These are phyloP conservation scores for Procavia capensis DNA, from an alignment of 2,113 vertebrate species.

Conservation along the genomic window DNA sequence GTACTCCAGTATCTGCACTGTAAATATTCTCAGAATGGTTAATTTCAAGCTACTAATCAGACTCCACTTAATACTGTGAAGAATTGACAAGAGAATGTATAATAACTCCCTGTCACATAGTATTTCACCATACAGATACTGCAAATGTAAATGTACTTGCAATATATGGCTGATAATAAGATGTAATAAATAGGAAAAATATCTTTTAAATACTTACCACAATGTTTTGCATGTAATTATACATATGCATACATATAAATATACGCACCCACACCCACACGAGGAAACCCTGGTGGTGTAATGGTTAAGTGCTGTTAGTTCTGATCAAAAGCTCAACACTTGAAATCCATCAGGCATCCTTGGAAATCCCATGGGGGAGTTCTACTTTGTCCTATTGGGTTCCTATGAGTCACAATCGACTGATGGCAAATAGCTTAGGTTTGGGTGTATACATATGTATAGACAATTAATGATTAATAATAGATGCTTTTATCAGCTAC, in stretches of 20 bases:
- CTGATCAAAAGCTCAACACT: too few species aligned
- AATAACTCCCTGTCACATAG: not conserved
- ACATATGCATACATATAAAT: too few species aligned
- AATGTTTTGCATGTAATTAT: not conserved
- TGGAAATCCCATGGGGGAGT: too few species aligned
- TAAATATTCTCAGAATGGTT: not conserved
- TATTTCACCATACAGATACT: not conserved
- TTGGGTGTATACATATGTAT: too few species aligned
- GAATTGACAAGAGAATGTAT: not conserved
- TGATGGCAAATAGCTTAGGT: too few species aligned
- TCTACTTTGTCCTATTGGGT: too few species aligned
- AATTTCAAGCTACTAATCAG: not conserved
- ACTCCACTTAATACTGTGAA: not conserved
- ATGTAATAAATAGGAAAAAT: not conserved
- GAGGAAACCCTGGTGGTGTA: too few species aligned
- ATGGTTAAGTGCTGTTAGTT: too few species aligned
- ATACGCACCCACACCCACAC: too few species aligned
- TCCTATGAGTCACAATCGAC: too few species aligned
- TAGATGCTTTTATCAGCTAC: not conserved
- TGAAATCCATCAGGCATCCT: too few species aligned
- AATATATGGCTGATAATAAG: not conserved
- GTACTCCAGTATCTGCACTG: not conserved
- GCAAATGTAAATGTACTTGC: not conserved
- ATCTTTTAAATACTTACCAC: not conserved
- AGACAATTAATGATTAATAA: not conserved